Percentiles rank a stretch among this genome's conserved stretches.
Conservation (phyloP, 2,797 vertebrate species). For the Nasua narica region DNA sequence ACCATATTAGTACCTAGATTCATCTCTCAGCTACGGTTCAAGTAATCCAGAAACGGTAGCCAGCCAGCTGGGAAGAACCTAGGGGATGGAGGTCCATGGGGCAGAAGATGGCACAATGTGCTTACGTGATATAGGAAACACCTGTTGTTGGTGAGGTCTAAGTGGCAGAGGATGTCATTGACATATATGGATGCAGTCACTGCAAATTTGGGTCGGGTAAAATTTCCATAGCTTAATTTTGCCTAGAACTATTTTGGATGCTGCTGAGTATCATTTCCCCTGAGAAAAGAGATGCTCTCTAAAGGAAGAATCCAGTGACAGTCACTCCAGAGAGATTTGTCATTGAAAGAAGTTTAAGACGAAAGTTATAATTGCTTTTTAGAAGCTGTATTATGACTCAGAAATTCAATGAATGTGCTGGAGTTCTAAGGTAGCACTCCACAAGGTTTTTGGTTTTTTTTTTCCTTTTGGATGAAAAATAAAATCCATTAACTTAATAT, state of each 20-base stretch:
- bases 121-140: background rate
- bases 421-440: background rate
- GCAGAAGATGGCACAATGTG: background rate
- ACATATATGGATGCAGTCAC: background rate
- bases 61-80: background rate
- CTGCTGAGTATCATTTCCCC: background rate
- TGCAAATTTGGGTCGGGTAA: background rate
- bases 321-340: constrained; percentile 29
- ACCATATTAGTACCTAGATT: background rate
- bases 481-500: constrained; percentile 53
- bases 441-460: background rate
- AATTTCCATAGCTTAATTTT: background rate
- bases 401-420: constrained; percentile 42
- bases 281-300: background rate
- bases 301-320: constrained; percentile 43
- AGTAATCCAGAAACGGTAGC: background rate
- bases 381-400: constrained; percentile 35
- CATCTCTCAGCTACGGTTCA: background rate
- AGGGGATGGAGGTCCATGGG: accelerated
- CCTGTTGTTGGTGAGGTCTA: background rate
- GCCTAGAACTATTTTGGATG: background rate
- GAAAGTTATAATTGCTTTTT: constrained; percentile 62
- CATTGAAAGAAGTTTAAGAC: constrained; percentile 34
- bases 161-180: background rate
- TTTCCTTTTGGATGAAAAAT: constrained; percentile 32